phyloP scores from a whole-genome alignment of 2,113 vertebrate genomes.

The Dasypus novemcinctus region DNA sequence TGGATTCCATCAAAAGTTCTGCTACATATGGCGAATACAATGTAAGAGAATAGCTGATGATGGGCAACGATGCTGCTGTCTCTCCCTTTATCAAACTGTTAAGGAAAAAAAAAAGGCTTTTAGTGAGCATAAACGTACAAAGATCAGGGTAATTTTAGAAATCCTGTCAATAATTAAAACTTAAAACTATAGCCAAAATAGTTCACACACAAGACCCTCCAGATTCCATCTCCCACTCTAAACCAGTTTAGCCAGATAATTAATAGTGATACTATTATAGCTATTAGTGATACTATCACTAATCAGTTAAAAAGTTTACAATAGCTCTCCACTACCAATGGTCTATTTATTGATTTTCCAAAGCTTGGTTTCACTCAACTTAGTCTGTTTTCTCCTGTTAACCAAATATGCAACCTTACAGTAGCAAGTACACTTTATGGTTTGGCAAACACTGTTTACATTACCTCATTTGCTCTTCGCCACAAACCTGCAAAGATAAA shows the following conservation, averaged over 20 bases:
- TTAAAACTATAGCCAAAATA: neutral
- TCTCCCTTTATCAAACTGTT: conserved; percentile 92
- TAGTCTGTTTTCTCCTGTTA: neutral
- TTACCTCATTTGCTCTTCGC: neutral
- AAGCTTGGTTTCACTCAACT: neutral
- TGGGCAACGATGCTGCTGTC: conserved; percentile 89
- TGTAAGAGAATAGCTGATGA: conserved; percentile 92
- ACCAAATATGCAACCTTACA: neutral
- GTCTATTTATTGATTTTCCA: neutral
- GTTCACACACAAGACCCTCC: neutral
- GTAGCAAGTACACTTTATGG: neutral
- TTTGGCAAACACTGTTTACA: neutral
- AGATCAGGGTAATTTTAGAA: neutral
- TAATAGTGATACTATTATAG: neutral
- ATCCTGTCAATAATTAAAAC: neutral
- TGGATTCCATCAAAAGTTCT: conserved; percentile 88
- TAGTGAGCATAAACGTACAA: neutral
- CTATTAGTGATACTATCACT: neutral
- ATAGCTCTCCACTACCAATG: neutral
- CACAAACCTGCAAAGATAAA: neutral
- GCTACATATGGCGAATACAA: conserved; percentile 91
- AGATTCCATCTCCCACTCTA: neutral
- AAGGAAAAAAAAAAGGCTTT: conserved; percentile 22
- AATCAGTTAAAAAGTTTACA: neutral
- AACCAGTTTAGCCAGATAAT: neutral